A percentile compares a stretch with the other conserved stretches of the same genome.
phyloP scores from a whole-genome alignment of 2,888 invertebrate genomes.

The Dolichomitus sp. region DNA sequence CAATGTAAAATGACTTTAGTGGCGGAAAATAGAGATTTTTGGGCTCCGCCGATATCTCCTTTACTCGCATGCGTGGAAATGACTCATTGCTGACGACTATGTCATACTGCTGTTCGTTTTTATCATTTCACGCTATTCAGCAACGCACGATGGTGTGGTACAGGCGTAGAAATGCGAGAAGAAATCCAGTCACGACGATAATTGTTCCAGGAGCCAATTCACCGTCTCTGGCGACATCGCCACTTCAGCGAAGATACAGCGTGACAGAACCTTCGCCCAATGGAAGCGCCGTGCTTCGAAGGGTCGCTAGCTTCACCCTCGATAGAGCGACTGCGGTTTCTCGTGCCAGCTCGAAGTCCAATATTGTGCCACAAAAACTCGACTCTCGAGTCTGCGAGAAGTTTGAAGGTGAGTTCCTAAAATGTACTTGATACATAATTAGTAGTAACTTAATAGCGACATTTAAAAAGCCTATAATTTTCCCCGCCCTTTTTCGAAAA shows the following conservation, averaged over 20 bases:
- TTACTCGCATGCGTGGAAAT: not conserved
- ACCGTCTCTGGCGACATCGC: conserved; percentile 46
- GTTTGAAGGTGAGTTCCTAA: conserved; percentile 93
- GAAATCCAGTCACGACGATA: conserved; percentile 13
- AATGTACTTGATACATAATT: not conserved
- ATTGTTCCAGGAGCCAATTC: conserved; percentile 68
- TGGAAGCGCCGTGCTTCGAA: conserved; percentile 92
- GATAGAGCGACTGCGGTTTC: conserved; percentile 91
- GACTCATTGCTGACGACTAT: not conserved
- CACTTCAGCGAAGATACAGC: conserved; percentile 84
- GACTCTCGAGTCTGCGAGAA: conserved; percentile 96
- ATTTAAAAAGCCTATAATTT: no score
- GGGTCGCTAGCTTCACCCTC: conserved; percentile 94
- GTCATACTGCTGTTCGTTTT: conserved; percentile 9
- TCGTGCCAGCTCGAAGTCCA: conserved; percentile 89
- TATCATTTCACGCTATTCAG: conserved; percentile 17
- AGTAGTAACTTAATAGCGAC: not conserved
- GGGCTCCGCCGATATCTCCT: not conserved
- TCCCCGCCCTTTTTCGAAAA: no score
- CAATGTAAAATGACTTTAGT: not conserved
- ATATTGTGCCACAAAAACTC: conserved; percentile 91
- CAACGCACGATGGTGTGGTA: conserved; percentile 64
- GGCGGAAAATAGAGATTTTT: conserved; percentile 8
- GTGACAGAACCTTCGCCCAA: conserved; percentile 87
- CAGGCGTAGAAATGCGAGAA: conserved; percentile 33